These are phyloP conservation scores for Stenotaenia linearis DNA, from an alignment of 2,888 invertebrate species.

Conservation along the genomic window DNA sequence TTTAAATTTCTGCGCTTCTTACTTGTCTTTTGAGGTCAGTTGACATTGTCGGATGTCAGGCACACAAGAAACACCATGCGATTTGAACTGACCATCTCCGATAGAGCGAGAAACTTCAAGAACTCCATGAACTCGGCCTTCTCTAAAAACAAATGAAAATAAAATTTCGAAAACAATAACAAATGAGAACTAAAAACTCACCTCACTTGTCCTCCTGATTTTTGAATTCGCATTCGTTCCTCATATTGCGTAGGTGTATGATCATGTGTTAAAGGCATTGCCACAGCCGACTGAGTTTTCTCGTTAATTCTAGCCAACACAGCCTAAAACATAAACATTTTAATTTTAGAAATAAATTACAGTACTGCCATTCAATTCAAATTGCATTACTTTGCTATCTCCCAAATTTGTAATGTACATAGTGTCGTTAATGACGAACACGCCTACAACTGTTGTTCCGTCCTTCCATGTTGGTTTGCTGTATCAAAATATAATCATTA, in stretches of 20 bases:
- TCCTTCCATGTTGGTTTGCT: slow-evolving; percentile 55
- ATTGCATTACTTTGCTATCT: slow-evolving; percentile 50
- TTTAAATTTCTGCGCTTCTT: too few species aligned
- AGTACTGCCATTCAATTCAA: too few species aligned
- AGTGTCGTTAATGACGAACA: slow-evolving; percentile 50
- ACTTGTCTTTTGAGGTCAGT: slow-evolving; percentile 50
- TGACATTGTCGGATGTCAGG: slow-evolving; percentile 52
- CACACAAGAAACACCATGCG: slow-evolving; percentile 49
- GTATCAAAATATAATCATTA: not conserved
- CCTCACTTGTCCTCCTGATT: slow-evolving; percentile 52
- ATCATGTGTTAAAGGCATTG: slow-evolving; percentile 50
- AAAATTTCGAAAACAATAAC: not conserved
- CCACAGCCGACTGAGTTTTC: slow-evolving; percentile 40
- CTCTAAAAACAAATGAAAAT: slow-evolving; percentile 39
- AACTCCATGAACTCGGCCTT: slow-evolving; percentile 46
- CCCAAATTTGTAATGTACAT: slow-evolving; percentile 53
- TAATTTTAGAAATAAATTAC: too few species aligned
- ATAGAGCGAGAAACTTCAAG: slow-evolving; percentile 53
- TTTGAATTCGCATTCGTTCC: slow-evolving; percentile 53
- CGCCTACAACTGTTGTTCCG: slow-evolving; percentile 52
- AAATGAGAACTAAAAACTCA: slow-evolving; percentile 37
- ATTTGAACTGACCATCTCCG: slow-evolving; percentile 53
- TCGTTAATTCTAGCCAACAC: slow-evolving; percentile 47
- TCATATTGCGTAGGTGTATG: slow-evolving; percentile 51
- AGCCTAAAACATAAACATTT: too few species aligned